These are phyloP conservation scores for Oscheius sp. DNA, from an alignment of 1,140 invertebrate genomes.

Conservation along the genomic window DNA sequence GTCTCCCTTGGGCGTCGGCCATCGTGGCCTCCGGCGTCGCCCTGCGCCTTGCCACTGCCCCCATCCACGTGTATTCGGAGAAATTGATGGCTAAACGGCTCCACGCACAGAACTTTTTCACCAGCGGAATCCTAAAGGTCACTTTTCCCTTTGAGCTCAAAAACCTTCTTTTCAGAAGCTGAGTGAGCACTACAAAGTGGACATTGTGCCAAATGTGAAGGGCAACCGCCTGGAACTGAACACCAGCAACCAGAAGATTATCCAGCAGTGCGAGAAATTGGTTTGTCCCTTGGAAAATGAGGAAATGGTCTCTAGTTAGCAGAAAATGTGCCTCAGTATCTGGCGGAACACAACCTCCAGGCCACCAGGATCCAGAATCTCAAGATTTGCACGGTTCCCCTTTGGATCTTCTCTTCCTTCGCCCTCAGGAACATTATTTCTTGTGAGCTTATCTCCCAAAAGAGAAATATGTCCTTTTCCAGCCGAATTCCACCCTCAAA, in stretches of 20 bases:
- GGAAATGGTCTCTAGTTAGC: slow-evolving; percentile 27
- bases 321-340: slow-evolving; percentile 33
- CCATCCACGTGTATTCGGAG: slow-evolving; percentile 49
- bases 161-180: slow-evolving; percentile 41
- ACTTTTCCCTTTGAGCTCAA: slow-evolving; percentile 1
- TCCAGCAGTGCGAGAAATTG: slow-evolving; percentile 31
- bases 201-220: slow-evolving; percentile 40
- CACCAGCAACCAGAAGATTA: slow-evolving; percentile 33
- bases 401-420: slow-evolving; percentile 55
- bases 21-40: slow-evolving; percentile 44
- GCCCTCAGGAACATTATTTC: slow-evolving; percentile 49
- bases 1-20: slow-evolving; percentile 43
- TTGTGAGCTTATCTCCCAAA: slow-evolving; percentile 26
- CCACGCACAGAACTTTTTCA: slow-evolving; percentile 49
- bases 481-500: slow-evolving; percentile 47
- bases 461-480: background rate
- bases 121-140: slow-evolving; percentile 42
- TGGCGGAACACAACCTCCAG: slow-evolving; percentile 40
- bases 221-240: slow-evolving; percentile 36
- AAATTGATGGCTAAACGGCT: slow-evolving; percentile 49
- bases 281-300: slow-evolving; percentile 14
- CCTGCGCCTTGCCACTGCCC: slow-evolving; percentile 40
- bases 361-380: slow-evolving; percentile 48
- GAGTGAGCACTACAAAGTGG: slow-evolving; percentile 31
- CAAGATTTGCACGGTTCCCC: slow-evolving; percentile 49